Conservation (phyloP, 2,113 vertebrate species). For the Pleuronectes platessa region DNA sequence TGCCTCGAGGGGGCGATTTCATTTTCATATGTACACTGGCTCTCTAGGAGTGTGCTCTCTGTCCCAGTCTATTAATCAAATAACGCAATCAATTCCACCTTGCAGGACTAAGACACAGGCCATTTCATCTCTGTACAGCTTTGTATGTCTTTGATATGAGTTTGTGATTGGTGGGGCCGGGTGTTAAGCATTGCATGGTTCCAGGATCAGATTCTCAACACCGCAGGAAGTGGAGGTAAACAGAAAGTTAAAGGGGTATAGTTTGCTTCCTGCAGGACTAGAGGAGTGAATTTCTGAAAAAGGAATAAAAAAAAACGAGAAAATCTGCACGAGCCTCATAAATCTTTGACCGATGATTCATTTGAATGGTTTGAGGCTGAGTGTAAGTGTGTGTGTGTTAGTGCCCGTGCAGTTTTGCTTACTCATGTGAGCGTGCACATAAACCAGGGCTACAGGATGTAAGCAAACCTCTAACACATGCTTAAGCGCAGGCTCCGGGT, state of each 20-base stretch:
- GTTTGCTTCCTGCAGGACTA: not conserved
- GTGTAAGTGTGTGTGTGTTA: not conserved
- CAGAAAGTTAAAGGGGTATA: not conserved
- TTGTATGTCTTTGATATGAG: conserved; percentile 57
- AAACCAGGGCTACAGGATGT: conserved; percentile 34
- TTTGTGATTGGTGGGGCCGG: conserved; percentile 32
- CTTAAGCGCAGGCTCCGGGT: conserved; percentile 37
- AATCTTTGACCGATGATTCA: conserved; percentile 20
- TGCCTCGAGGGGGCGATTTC: conserved; percentile 72
- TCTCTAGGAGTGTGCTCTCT: conserved; percentile 39
- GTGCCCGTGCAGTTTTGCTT: not conserved
- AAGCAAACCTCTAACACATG: conserved; percentile 45
- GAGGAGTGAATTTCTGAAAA: not conserved
- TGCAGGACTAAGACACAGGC: conserved; percentile 36
- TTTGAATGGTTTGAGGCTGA: conserved; percentile 1
- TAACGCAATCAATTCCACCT: conserved; percentile 71
- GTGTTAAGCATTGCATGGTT: conserved; percentile 5
- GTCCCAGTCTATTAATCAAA: conserved; percentile 73
- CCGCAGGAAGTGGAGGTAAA: not conserved
- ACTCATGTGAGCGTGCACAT: conserved; percentile 19
- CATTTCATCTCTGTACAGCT: conserved; percentile 55
- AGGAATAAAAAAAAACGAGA: not conserved
- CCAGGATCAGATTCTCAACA: not conserved
- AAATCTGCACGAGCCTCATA: not conserved
- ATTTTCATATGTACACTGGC: conserved; percentile 69